Base-by-base conservation (phyloP, 2,113 vertebrate genomes). In the Oncorhynchus tshawytscha region DNA sequence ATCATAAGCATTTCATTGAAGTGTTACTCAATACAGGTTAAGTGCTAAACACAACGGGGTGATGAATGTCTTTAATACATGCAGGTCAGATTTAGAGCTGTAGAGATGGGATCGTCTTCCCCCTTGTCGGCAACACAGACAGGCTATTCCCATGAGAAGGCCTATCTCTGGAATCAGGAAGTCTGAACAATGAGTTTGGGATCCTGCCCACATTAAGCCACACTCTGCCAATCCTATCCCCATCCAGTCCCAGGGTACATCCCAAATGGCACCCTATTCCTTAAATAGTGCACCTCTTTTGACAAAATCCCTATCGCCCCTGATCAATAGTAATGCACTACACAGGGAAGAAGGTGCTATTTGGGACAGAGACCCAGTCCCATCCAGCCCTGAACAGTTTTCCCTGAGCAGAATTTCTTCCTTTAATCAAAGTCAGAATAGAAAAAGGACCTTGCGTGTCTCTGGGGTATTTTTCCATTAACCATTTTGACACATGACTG, bases 381-480 rank as follows among this genome's bases (percentile, higher is more conserved):
- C 11, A 51, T 51, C 49, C 49, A 51, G 49, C 49, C 4, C 15
- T 51, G 15, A 51, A 51, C 12, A 15, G 11, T 51, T 94, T 93
- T 93, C 91, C 85, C 94, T 85, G 90, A 92, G 94, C 91, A 95
- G 90, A 95, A 94, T 95, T 95, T 96, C 94, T 92, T 94, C 20
- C 92, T 96, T 96, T 97, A 98, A 98, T 98, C 95, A 97, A 96
- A 97, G 96, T 93, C 92, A 91, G 96, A 97, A 96, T 96, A 92
- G 94, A 94, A 96, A 95, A 96, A 86, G 83, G 84, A 95, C 93
- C 94, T 88, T 90, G 92, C 92, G 85, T 95, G 95, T 96, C 96
- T 97, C 95, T 97, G 95, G 97, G 96, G 96, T 96, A 96, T 97
- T 97, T 97, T 98, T 96, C 95, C 96, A 98, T 98, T 98, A 98